Conservation (phyloP, 2,113 vertebrate species). For the Psittacus erithacus region DNA sequence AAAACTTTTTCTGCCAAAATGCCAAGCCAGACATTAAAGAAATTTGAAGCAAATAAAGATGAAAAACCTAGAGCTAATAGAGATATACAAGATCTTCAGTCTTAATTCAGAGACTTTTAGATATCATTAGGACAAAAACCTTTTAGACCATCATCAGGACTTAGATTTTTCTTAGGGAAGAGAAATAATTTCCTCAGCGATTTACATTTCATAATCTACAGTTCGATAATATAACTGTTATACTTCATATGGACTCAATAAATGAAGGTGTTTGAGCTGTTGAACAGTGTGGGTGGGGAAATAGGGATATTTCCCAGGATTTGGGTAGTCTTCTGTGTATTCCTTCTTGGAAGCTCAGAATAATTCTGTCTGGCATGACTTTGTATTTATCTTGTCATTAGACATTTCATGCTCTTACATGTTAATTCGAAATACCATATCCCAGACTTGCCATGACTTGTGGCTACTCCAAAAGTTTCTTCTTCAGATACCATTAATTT, state of each 20-base stretch:
- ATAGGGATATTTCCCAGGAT: background rate
- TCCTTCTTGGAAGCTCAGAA: background rate
- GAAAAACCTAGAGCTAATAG: background rate
- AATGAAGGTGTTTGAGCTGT: background rate
- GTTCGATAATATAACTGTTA: background rate
- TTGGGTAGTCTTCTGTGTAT: fast-evolving
- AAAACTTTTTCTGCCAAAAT: background rate
- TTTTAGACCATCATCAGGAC: no score
- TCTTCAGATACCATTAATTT: background rate
- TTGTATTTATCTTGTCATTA: background rate
- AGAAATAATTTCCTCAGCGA: background rate
- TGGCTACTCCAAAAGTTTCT: background rate
- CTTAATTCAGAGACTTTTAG: background rate
- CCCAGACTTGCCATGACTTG: background rate
- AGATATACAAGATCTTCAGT: background rate
- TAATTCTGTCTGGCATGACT: background rate
- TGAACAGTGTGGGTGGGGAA: background rate
- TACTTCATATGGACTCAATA: background rate
- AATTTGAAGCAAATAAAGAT: background rate
- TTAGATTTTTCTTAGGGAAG: background rate
- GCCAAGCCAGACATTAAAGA: background rate
- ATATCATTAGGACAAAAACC: background rate
- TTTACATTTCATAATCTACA: background rate
- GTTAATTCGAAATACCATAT: background rate
- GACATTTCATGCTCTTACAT: background rate